Evolutionary conservation across 2,113 vertebrate genomes (phyloP).

Genomic region (Dolichotis patagonum): DNA sequence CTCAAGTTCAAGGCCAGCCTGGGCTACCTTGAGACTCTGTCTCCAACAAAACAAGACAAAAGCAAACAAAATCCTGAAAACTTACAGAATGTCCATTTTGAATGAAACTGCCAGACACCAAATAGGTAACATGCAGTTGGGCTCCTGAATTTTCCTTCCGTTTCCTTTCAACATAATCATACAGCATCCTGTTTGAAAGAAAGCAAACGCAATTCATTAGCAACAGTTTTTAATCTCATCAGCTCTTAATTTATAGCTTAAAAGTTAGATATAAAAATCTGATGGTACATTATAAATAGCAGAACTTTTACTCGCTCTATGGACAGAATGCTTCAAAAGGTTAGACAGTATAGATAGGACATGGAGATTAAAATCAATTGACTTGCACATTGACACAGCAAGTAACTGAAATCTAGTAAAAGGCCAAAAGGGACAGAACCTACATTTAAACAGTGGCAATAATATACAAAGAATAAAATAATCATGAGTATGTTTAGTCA

Average conservation of each 20-base stretch:
- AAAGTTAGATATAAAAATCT: slow-evolving; percentile 45
- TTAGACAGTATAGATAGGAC: not conserved
- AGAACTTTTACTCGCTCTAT: not conserved
- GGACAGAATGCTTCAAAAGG: not conserved
- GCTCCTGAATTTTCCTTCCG: slow-evolving; percentile 92
- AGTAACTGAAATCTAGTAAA: slow-evolving; percentile 24
- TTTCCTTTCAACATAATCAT: slow-evolving; percentile 95
- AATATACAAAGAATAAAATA: not conserved
- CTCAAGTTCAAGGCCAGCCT: not conserved
- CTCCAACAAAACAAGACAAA: not conserved
- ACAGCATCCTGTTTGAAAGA: slow-evolving; percentile 92
- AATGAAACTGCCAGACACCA: slow-evolving; percentile 91
- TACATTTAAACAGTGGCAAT: slow-evolving; percentile 32
- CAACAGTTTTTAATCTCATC: slow-evolving; percentile 19
- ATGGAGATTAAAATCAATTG: not conserved
- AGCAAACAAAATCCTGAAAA: slow-evolving; percentile 31
- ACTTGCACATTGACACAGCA: not conserved
- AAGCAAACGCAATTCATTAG: slow-evolving; percentile 57
- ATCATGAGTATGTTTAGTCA: slow-evolving; percentile 26
- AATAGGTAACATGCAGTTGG: slow-evolving; percentile 94
- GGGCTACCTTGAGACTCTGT: not conserved
- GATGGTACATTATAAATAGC: not conserved
- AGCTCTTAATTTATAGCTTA: slow-evolving; percentile 46
- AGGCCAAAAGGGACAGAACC: not conserved
- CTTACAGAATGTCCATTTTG: slow-evolving; percentile 92